Evolutionary conservation across 2,113 vertebrate genomes (phyloP).

Genomic region (Hypanus sabinus): DNA sequence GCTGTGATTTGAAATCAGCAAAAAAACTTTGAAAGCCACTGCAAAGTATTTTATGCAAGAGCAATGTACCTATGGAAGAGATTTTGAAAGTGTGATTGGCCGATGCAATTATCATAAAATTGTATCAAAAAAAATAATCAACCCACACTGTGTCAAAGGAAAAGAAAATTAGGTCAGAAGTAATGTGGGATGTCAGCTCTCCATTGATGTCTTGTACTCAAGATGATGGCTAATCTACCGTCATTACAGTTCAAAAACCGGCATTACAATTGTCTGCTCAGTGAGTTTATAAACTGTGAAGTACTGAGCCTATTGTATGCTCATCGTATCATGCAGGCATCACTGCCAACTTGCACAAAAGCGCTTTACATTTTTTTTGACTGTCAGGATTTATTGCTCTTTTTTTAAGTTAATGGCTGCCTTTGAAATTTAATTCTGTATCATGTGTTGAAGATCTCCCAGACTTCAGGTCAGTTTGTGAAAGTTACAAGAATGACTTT

Average conservation of each 20-base stretch:
- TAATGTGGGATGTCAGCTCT: background rate
- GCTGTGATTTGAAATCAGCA: background rate
- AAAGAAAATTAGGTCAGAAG: background rate
- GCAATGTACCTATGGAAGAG: background rate
- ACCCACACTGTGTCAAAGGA: background rate
- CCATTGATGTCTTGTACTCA: background rate
- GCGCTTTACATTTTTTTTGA: background rate
- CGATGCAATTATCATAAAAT: background rate
- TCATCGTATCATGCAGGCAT: background rate
- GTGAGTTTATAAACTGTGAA: background rate
- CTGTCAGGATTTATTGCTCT: background rate
- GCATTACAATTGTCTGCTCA: background rate
- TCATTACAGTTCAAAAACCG: background rate
- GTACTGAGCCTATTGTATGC: background rate
- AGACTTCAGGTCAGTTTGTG: background rate
- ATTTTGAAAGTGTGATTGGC: background rate
- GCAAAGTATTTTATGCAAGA: background rate
- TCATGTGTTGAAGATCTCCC: background rate
- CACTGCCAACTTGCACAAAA: background rate
- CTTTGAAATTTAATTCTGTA: background rate
- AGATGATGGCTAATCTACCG: background rate
- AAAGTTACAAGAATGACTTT: background rate
- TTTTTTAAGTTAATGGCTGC: background rate
- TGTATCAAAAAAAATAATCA: background rate
- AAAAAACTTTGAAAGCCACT: background rate